These are phyloP conservation scores for Drosophila rhopaloa DNA, from an alignment of 1,140 invertebrate species.

Conservation along the genomic window DNA sequence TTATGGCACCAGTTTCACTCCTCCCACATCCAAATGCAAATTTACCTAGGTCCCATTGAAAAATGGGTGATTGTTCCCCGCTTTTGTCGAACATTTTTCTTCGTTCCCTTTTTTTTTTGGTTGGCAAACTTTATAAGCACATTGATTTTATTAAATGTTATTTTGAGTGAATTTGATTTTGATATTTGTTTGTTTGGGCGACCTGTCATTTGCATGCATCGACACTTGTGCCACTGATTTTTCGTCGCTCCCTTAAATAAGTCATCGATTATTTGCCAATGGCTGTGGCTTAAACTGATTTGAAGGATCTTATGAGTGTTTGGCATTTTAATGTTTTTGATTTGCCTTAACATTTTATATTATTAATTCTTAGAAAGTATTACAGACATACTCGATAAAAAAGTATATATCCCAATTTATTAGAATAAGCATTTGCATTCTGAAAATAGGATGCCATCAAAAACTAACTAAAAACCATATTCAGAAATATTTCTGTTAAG, in stretches of 20 bases:
- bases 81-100: constrained; percentile 33
- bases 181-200: constrained; percentile 33
- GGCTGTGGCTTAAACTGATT: not conserved
- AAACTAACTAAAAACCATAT: too few species aligned
- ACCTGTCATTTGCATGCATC: constrained; percentile 59
- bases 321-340: not conserved
- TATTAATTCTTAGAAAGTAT: not conserved
- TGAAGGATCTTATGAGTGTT: not conserved
- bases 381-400: too few species aligned
- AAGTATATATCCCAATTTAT: too few species aligned
- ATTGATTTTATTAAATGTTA: constrained; percentile 49
- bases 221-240: constrained; percentile 52
- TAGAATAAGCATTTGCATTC: too few species aligned
- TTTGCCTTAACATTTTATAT: not conserved
- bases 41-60: constrained; percentile 21
- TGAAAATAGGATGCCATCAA: too few species aligned
- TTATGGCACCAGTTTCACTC: constrained; percentile 18
- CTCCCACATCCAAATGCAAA: constrained; percentile 36
- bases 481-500: too few species aligned
- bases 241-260: constrained; percentile 25
- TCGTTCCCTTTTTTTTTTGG: not conserved
- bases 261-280: constrained; percentile 48
- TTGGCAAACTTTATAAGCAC: constrained; percentile 29
- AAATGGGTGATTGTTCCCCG: constrained; percentile 26
- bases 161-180: constrained; percentile 44